Percentiles rank a stretch among this genome's conserved stretches.
Conservation (phyloP, 2,797 vertebrate species). For the Gallinago solitaria region DNA sequence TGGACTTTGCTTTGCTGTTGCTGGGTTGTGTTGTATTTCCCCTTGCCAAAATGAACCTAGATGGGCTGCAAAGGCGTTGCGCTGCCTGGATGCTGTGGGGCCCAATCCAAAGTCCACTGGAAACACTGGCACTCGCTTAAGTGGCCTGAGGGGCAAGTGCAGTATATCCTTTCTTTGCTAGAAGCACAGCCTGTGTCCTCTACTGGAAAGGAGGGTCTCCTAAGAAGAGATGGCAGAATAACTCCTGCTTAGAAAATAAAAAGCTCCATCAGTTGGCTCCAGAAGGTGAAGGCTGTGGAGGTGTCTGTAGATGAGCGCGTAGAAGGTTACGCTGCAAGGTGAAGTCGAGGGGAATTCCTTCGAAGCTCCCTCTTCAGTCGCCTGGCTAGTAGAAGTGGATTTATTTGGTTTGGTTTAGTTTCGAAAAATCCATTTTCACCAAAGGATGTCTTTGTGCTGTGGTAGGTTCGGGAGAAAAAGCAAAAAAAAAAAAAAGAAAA, state of each 20-base stretch:
- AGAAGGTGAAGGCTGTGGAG: not conserved
- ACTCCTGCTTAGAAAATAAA: not conserved
- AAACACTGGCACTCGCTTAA: not conserved
- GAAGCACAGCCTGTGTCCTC: not conserved
- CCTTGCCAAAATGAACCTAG: conserved; percentile 41
- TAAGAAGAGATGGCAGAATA: not conserved
- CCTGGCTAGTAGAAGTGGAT: conserved; percentile 49
- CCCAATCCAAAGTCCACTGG: conserved; percentile 56
- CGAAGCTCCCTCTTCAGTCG: conserved; percentile 5
- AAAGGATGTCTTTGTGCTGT: conserved; percentile 51
- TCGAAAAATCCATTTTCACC: conserved; percentile 27
- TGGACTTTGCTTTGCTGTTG: conserved; percentile 57
- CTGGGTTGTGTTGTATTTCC: conserved; percentile 21
- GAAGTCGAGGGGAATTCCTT: conserved; percentile 49
- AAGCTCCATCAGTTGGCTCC: not conserved
- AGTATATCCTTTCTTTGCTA: not conserved
- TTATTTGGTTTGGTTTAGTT: conserved; percentile 62
- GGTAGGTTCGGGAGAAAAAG: conserved; percentile 32
- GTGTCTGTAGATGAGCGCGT: not conserved
- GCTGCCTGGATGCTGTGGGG: conserved; percentile 47
- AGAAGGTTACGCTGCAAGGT: conserved; percentile 30
- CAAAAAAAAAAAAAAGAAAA: not conserved
- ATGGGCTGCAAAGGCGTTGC: conserved; percentile 31
- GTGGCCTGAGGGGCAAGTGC: conserved; percentile 9
- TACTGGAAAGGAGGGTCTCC: not conserved